These are phyloP conservation scores for Paramuricea clavata DNA, from an alignment of 92 coral and sea anemone species.

Conservation along the genomic window DNA sequence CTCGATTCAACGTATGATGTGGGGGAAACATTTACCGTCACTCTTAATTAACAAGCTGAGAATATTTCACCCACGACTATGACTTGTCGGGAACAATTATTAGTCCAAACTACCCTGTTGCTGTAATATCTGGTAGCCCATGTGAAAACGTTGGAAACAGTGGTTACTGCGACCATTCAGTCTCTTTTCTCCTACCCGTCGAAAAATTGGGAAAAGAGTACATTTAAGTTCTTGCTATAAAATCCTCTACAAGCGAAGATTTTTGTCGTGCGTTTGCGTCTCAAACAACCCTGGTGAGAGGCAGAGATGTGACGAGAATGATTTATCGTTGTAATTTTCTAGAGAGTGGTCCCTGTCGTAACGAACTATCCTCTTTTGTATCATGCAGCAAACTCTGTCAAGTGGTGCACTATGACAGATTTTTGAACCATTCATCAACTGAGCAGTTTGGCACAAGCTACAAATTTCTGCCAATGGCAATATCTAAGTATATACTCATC, in stretches of 20 bases:
- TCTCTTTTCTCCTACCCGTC: conserved; percentile 37
- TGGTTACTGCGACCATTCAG: conserved; percentile 45
- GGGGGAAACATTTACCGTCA: background rate
- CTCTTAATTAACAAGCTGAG: too few relatives aligned
- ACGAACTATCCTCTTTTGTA: conserved; percentile 12
- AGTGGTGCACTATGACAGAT: conserved; percentile 45
- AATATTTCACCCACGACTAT: background rate
- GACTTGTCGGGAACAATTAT: conserved; percentile 46
- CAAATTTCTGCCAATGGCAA: background rate
- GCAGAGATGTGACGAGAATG: background rate
- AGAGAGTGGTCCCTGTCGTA: background rate
- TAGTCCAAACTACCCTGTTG: conserved; percentile 35
- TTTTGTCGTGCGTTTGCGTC: conserved; percentile 48
- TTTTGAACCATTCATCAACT: background rate
- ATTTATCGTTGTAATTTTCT: background rate
- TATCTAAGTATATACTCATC: background rate
- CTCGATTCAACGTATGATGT: background rate
- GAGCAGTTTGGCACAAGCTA: background rate
- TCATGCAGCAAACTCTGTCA: conserved; percentile 44
- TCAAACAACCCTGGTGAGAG: background rate
- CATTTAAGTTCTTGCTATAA: conserved; percentile 28
- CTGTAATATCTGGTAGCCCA: conserved; percentile 48
- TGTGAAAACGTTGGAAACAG: conserved; percentile 40
- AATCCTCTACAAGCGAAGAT: background rate
- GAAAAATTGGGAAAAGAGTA: conserved; percentile 46